Evolutionary conservation across 2,113 vertebrate genomes (phyloP).

Genomic region (Cheirogaleus medius): DNA sequence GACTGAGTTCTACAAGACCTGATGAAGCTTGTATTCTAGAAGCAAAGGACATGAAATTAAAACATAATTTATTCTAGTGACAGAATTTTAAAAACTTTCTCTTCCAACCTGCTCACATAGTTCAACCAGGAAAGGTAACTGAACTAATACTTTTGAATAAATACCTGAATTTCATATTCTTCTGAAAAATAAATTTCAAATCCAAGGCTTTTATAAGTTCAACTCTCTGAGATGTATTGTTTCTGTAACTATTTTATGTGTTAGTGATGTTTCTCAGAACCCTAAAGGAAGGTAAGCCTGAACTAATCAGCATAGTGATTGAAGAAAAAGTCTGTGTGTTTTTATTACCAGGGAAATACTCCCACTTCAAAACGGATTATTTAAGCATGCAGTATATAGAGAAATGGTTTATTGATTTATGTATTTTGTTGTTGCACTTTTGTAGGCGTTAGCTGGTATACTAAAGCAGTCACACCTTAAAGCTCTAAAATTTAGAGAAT

Average conservation of each 20-base stretch:
- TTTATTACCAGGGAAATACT: conserved; percentile 39
- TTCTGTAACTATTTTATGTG: neutral
- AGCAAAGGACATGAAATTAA: neutral
- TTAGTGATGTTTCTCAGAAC: conserved; percentile 4
- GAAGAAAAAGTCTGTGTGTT: neutral
- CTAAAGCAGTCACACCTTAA: conserved; percentile 70
- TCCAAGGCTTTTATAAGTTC: neutral
- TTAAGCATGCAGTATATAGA: conserved; percentile 52
- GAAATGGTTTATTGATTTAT: conserved; percentile 60
- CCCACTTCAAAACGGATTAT: conserved; percentile 54
- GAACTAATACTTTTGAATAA: neutral
- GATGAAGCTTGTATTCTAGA: neutral
- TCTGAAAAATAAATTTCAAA: conserved; percentile 23
- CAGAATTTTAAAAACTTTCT: neutral
- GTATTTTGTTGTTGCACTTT: conserved; percentile 39
- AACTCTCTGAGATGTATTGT: neutral
- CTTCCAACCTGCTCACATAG: neutral
- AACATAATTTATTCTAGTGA: neutral
- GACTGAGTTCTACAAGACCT: neutral
- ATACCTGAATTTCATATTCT: neutral
- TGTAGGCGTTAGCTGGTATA: conserved; percentile 53
- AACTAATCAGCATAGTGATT: conserved; percentile 58
- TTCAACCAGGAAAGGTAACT: neutral
- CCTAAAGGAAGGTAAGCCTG: neutral
- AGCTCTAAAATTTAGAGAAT: conserved; percentile 66